Conservation (phyloP, 2,113 vertebrate genomes). For the Mesembrinibis cayennensis region DNA sequence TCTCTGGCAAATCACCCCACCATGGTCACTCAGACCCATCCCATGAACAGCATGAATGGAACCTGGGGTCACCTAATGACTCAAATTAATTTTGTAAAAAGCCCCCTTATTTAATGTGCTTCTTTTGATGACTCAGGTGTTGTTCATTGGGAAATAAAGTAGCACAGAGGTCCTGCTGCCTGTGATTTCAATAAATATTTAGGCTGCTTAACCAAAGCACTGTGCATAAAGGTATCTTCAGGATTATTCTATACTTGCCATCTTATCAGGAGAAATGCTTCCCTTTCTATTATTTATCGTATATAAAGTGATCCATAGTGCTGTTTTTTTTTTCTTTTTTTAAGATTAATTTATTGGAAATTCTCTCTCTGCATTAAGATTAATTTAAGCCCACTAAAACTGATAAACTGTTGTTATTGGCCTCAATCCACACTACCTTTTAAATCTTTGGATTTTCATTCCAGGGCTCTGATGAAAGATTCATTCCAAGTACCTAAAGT, state of each 20-base stretch:
- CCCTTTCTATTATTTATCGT: conserved; percentile 19
- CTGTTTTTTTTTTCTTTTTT: not conserved
- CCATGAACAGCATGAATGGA: not conserved
- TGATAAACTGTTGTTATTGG: conserved; percentile 29
- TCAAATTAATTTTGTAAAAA: not conserved
- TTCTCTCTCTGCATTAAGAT: conserved; percentile 25
- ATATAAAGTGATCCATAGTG: not conserved
- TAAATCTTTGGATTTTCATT: conserved; percentile 43
- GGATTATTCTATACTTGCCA: conserved; percentile 29
- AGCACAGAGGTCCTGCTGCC: not conserved
- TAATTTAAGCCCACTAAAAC: conserved; percentile 50
- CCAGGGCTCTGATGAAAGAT: conserved; percentile 25
- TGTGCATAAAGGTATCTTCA: not conserved
- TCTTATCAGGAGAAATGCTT: conserved; percentile 2
- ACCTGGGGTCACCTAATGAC: not conserved
- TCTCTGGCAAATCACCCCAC: not conserved
- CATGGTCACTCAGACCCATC: not conserved
- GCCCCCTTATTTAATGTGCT: not conserved
- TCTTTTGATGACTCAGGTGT: conserved; percentile 39
- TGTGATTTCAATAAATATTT: conserved; percentile 38
- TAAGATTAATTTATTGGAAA: conserved; percentile 44
- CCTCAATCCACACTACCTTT: conserved; percentile 22
- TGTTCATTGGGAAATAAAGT: not conserved
- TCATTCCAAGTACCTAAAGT: conserved; percentile 21
- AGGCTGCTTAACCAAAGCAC: conserved; percentile 29